Conservation (phyloP, 2,797 vertebrate species). For the Benthosema pterotum region DNA sequence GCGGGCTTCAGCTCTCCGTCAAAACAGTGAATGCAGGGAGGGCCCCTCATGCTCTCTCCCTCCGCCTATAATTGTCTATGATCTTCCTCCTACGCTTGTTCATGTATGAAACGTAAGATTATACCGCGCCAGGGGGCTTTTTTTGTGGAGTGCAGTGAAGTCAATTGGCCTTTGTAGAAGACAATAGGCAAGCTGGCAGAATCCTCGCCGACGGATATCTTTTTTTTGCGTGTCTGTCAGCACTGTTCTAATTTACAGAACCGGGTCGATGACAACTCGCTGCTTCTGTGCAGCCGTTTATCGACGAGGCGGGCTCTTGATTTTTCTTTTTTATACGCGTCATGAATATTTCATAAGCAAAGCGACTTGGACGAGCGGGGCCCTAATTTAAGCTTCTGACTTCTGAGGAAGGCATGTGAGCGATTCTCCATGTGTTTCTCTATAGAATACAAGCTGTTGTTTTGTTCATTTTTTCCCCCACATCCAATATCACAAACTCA, state of each 20-base stretch:
- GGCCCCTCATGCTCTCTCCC: not conserved
- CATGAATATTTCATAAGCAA: conserved; percentile 55
- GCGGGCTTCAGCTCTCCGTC: conserved; percentile 35
- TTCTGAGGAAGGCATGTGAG: conserved; percentile 1
- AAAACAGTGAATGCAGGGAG: conserved; percentile 32
- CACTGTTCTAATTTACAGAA: conserved; percentile 43
- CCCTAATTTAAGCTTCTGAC: conserved; percentile 3
- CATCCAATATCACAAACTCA: too few species aligned
- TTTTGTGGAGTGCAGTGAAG: conserved; percentile 28
- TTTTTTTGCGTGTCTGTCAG: conserved; percentile 52
- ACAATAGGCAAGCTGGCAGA: conserved; percentile 26
- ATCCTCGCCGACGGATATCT: conserved; percentile 39
- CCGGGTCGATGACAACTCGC: conserved; percentile 35
- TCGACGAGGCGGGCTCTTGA: conserved; percentile 28
- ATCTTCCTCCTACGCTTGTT: conserved; percentile 34
- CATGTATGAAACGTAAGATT: conserved; percentile 54
- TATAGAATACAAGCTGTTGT: conserved; percentile 7
- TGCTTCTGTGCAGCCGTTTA: conserved; percentile 13
- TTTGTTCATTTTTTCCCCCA: conserved; percentile 20
- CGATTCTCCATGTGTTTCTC: not conserved
- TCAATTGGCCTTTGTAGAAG: conserved; percentile 51
- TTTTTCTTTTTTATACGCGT: conserved; percentile 20
- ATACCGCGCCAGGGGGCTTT: not conserved
- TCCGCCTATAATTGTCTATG: conserved; percentile 34
- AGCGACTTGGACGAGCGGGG: conserved; percentile 14